These are phyloP conservation scores for Drosophila koepferae DNA, from an alignment of 2,888 invertebrate genomes.

Conservation along the genomic window DNA sequence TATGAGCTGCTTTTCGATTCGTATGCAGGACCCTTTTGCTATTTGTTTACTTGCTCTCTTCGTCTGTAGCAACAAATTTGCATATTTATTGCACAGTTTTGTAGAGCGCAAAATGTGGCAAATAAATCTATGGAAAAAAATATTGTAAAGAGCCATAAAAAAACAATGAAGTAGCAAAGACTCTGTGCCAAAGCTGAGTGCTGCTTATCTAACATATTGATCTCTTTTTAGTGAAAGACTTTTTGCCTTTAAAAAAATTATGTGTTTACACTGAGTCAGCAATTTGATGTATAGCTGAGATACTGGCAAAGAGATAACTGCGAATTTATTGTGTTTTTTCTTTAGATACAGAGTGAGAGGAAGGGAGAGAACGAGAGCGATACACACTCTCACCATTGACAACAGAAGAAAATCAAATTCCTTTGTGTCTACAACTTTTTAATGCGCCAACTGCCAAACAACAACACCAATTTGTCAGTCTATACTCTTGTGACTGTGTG, in stretches of 20 bases:
- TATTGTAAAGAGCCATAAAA: constrained; percentile 48
- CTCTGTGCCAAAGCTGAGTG: constrained; percentile 50
- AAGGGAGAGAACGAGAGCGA: no score
- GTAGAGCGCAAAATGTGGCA: constrained; percentile 43
- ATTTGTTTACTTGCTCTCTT: constrained; percentile 28
- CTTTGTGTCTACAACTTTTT: constrained; percentile 67
- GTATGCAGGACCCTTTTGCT: constrained; percentile 11
- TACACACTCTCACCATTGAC: constrained; percentile 11
- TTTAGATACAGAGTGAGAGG: constrained; percentile 1
- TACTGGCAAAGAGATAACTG: constrained; percentile 40
- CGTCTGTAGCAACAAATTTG: constrained; percentile 58
- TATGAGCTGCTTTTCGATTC: constrained; percentile 44
- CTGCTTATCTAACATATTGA: constrained; percentile 68
- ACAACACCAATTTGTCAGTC: constrained; percentile 69
- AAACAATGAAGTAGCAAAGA: constrained; percentile 28
- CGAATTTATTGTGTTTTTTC: constrained; percentile 58
- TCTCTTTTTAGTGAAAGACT: constrained; percentile 38
- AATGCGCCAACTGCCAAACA: constrained; percentile 66
- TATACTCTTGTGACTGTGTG: neutral
- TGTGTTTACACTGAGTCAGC: constrained; percentile 70
- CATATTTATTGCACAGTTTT: constrained; percentile 77
- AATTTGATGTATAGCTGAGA: constrained; percentile 60
- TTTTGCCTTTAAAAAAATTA: constrained; percentile 10
- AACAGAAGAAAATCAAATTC: constrained; percentile 46
- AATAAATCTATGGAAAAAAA: constrained; percentile 64